Percentiles rank a stretch among this genome's conserved stretches.
Evolutionary conservation across 2,797 vertebrate species (phyloP).

Genomic region (Epinephelus coioides): DNA sequence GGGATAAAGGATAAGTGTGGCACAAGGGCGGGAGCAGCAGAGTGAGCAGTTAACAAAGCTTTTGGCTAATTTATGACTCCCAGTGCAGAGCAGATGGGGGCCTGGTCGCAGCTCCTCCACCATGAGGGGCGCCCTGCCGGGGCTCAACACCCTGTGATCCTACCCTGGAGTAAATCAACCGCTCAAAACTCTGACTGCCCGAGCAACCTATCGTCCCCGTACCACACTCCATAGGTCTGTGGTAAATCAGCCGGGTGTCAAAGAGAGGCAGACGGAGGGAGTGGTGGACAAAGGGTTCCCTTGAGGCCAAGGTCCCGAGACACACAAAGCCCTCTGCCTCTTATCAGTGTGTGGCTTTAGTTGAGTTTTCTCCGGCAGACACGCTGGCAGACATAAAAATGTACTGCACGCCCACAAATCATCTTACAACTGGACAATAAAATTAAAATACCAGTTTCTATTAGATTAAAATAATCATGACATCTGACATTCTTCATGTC

Average conservation of each 20-base stretch:
- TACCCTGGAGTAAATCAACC: constrained; percentile 74
- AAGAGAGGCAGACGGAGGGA: constrained; percentile 43
- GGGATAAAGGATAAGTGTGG: constrained; percentile 68
- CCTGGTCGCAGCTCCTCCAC: constrained; percentile 40
- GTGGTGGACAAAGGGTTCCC: constrained; percentile 64
- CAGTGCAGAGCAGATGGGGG: constrained; percentile 56
- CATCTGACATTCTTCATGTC: constrained; percentile 29
- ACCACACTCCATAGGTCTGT: constrained; percentile 48
- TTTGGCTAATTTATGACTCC: constrained; percentile 73
- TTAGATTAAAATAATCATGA: constrained; percentile 17
- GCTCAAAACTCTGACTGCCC: constrained; percentile 53
- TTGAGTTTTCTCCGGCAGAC: constrained; percentile 23
- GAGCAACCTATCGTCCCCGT: constrained; percentile 21
- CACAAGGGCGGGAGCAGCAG: constrained; percentile 60
- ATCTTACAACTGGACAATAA: constrained; percentile 28
- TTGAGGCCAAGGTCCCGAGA: constrained; percentile 49
- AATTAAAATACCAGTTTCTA: constrained; percentile 39
- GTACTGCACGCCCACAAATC: not conserved
- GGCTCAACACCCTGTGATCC: constrained; percentile 63
- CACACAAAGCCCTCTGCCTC: constrained; percentile 50
- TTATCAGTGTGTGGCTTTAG: constrained; percentile 53
- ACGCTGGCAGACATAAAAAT: constrained; percentile 31
- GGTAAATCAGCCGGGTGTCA: constrained; percentile 68
- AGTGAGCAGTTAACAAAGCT: constrained; percentile 70
- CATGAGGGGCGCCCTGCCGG: constrained; percentile 39